These are phyloP conservation scores for Myotis davidii DNA, from an alignment of 2,113 vertebrate genomes.

Conservation along the genomic window DNA sequence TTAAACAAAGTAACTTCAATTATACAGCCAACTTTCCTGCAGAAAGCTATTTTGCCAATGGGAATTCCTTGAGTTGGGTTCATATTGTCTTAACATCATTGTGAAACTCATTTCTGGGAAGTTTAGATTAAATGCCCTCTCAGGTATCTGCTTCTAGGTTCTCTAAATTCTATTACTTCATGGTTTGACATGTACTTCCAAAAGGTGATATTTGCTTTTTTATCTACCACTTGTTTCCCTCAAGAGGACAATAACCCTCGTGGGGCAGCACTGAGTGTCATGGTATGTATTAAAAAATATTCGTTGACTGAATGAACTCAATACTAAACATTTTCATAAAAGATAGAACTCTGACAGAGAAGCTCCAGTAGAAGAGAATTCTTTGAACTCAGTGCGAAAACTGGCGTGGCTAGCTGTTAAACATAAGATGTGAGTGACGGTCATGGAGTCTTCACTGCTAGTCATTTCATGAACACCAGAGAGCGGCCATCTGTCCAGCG, in stretches of 20 bases:
- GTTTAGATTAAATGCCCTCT: not conserved
- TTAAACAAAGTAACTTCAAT: slow-evolving; percentile 23
- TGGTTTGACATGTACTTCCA: not conserved
- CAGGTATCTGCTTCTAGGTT: not conserved
- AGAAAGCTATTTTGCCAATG: slow-evolving; percentile 4
- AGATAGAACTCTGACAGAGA: not conserved
- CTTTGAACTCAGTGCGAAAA: slow-evolving; percentile 2
- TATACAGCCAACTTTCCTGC: not conserved
- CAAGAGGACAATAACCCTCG: not conserved
- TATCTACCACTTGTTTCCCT: not conserved
- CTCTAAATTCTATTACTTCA: slow-evolving; percentile 33
- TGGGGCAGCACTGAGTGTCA: not conserved
- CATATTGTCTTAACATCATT: not conserved
- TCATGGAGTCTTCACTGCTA: not conserved
- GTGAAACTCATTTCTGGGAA: not conserved
- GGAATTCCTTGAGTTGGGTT: not conserved
- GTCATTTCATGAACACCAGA: not conserved
- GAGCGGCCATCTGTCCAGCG: not conserved
- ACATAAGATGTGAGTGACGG: not conserved
- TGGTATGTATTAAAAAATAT: not conserved
- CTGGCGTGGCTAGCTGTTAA: not conserved
- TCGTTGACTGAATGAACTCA: not conserved
- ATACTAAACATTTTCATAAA: slow-evolving; percentile 20
- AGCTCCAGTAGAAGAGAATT: not conserved
- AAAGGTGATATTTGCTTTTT: slow-evolving; percentile 16